phyloP scores from a whole-genome alignment of 1,140 invertebrate genomes.

The Rhysida immarginata region DNA sequence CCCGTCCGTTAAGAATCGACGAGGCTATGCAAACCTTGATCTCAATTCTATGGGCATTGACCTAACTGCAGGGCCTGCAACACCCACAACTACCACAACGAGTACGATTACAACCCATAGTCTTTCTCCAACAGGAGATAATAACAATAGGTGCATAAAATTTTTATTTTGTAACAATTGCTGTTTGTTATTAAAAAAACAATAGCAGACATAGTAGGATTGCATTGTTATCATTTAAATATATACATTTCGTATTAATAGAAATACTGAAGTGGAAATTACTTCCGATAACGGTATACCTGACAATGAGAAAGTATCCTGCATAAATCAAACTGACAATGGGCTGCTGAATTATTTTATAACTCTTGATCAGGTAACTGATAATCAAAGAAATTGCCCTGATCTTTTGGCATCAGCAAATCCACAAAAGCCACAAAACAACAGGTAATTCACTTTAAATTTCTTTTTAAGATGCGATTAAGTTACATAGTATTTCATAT shows the following conservation, averaged over 20 bases:
- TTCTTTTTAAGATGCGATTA: not conserved
- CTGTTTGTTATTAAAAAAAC: no score
- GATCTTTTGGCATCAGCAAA: not conserved
- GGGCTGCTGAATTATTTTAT: not conserved
- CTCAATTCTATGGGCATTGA: slow-evolving; percentile 55
- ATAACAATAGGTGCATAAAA: slow-evolving; percentile 19
- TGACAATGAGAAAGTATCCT: not conserved
- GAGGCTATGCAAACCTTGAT: slow-evolving; percentile 46
- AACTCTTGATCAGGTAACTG: not conserved
- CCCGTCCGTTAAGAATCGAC: slow-evolving; percentile 35
- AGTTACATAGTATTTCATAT: not conserved
- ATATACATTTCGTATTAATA: not conserved
- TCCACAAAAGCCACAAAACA: not conserved
- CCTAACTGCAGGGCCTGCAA: slow-evolving; percentile 41
- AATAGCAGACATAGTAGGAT: no score
- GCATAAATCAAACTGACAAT: not conserved
- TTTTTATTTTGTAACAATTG: not conserved
- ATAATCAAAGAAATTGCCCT: not conserved
- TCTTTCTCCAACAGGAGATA: slow-evolving; percentile 14
- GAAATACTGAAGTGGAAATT: not conserved
- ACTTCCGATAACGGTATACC: not conserved
- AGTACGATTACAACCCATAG: slow-evolving; percentile 6
- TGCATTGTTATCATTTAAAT: no score
- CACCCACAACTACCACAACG: not conserved
- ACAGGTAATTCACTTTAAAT: not conserved